A percentile compares a stretch with the other conserved stretches of the same genome.
Conservation (phyloP, 2,888 invertebrate species). For the Troides oblongomaculatus region DNA sequence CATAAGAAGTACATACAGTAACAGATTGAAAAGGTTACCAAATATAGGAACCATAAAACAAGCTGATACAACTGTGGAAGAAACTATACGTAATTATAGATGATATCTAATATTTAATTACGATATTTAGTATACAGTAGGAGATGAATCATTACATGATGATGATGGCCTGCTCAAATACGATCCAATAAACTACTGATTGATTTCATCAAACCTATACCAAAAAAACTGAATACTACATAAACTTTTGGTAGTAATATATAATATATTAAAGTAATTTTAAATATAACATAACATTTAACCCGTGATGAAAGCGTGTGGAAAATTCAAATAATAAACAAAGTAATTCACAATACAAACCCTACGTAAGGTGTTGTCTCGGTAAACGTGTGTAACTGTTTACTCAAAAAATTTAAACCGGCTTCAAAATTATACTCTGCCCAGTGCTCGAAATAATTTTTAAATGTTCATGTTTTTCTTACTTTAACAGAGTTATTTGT, state of each 20-base stretch:
- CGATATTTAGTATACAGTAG: too few species aligned
- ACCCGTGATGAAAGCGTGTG: not conserved
- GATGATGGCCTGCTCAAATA: too few species aligned
- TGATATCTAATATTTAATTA: too few species aligned
- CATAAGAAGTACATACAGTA: too few species aligned
- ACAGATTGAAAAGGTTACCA: too few species aligned
- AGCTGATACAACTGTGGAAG: too few species aligned
- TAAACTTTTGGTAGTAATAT: not conserved
- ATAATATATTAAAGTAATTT: not conserved
- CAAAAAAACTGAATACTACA: not conserved
- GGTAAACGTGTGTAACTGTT: not conserved
- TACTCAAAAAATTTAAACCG: constrained; percentile 1
- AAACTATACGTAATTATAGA: too few species aligned
- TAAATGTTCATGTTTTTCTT: not conserved
- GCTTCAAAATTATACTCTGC: not conserved
- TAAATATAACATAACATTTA: not conserved
- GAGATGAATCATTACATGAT: too few species aligned
- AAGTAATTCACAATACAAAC: not conserved
- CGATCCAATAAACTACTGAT: too few species aligned
- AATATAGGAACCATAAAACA: too few species aligned
- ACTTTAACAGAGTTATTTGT: too few species aligned
- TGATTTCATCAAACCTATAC: not conserved
- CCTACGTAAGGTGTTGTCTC: not conserved
- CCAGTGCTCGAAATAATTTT: not conserved
- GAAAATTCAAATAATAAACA: constrained; percentile 3